Evolutionary conservation across 1,140 invertebrate genomes (phyloP).

Genomic region (Drosophila takahashii): DNA sequence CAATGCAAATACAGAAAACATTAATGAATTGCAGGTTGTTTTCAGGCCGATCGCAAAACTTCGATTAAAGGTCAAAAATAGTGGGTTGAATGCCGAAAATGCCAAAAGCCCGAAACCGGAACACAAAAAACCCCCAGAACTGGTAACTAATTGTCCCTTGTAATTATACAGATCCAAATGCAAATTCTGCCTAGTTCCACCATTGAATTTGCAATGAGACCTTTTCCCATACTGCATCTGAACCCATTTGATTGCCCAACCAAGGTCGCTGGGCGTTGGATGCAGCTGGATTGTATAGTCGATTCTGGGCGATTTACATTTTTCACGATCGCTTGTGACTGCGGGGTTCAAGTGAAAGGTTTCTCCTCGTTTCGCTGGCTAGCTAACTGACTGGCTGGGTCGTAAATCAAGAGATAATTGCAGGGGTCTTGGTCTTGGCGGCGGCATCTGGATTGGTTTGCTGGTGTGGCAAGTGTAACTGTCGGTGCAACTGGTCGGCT

Average conservation of each 20-base stretch:
- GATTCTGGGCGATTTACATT: constrained; percentile 60
- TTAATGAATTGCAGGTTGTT: constrained; percentile 1
- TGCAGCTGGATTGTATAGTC: neutral
- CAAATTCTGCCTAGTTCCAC: constrained; percentile 10
- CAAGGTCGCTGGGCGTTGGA: constrained; percentile 57
- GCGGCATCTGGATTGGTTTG: constrained; percentile 36
- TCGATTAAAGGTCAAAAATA: constrained; percentile 19
- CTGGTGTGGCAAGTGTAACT: constrained; percentile 55
- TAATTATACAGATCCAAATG: constrained; percentile 28
- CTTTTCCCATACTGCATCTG: neutral
- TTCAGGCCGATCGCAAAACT: neutral
- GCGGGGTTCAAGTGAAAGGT: constrained; percentile 66
- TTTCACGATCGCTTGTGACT: constrained; percentile 33
- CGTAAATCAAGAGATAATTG: constrained; percentile 54
- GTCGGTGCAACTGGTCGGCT: constrained; percentile 47
- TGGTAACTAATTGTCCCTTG: constrained; percentile 28
- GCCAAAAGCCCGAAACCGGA: constrained; percentile 6
- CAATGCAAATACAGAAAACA: constrained; percentile 3
- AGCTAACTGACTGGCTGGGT: neutral
- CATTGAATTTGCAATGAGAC: constrained; percentile 9
- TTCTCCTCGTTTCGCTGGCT: constrained; percentile 24
- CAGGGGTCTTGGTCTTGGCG: constrained; percentile 39
- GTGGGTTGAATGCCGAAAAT: constrained; percentile 2
- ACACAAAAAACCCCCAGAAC: constrained; percentile 36
- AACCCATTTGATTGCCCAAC: constrained; percentile 10